Evolutionary conservation across 1,140 invertebrate genomes (phyloP).

Genomic region (Vanessa atalanta): DNA sequence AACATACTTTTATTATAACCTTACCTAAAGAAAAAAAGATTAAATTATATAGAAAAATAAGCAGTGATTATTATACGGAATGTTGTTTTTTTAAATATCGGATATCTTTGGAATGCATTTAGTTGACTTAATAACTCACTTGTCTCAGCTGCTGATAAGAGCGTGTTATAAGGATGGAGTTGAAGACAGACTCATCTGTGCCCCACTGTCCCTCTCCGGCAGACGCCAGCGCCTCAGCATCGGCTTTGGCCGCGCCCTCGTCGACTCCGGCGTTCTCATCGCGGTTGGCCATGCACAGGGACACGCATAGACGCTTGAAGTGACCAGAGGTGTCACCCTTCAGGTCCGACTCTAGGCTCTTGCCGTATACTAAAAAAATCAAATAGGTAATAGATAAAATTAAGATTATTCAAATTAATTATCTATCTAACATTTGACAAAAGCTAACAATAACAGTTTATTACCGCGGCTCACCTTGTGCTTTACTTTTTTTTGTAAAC

Average conservation of each 20-base stretch:
- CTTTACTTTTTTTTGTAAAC: no score
- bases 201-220: conserved; percentile 92
- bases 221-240: conserved; percentile 86
- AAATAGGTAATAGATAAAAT: background rate
- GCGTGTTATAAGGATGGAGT: conserved; percentile 89
- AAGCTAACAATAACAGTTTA: no score
- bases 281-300: conserved; percentile 89
- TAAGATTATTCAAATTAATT: no score
- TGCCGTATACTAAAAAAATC: conserved; percentile 87
- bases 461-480: no score
- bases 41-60: no score
- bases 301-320: conserved; percentile 94
- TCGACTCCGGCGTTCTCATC: conserved; percentile 90
- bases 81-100: background rate
- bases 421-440: no score
- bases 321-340: conserved; percentile 95
- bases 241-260: conserved; percentile 84
- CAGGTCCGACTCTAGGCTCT: conserved; percentile 92
- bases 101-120: background rate
- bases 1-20: no score
- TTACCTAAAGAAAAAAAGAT: no score
- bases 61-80: no score
- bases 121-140: conserved; percentile 45
- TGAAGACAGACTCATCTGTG: conserved; percentile 93
- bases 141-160: conserved; percentile 90